These are phyloP conservation scores for Iselma pallidipennis DNA, from an alignment of 2,888 invertebrate genomes.

Conservation along the genomic window DNA sequence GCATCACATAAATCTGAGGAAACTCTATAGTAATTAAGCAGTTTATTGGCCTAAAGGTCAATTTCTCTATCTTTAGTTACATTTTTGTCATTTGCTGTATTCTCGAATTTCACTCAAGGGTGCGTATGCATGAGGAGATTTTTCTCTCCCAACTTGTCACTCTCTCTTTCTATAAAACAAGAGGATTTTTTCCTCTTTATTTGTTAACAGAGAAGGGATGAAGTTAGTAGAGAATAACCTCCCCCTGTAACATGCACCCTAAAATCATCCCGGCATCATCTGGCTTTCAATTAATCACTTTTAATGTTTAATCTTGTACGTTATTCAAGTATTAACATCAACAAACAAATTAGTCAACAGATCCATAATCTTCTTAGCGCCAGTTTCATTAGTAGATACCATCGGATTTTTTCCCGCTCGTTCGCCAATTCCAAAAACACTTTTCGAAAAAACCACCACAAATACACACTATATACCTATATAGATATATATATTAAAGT, in stretches of 20 bases:
- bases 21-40: background rate
- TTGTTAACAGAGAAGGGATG: too few species aligned
- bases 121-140: too few species aligned
- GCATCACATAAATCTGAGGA: background rate
- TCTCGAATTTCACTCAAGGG: too few species aligned
- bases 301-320: constrained; percentile 10
- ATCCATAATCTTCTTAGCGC: constrained; percentile 16
- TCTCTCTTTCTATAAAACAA: too few species aligned
- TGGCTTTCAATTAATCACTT: constrained; percentile 9
- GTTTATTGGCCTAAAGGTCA: too few species aligned
- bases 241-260: too few species aligned
- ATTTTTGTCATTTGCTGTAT: too few species aligned
- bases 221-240: too few species aligned
- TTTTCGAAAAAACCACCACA: background rate
- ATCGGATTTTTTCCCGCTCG: background rate
- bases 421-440: background rate
- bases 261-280: too few species aligned
- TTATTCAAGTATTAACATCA: constrained; percentile 12
- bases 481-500: background rate
- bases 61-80: too few species aligned
- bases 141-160: too few species aligned
- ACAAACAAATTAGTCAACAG: constrained; percentile 15
- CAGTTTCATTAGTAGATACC: constrained; percentile 15
- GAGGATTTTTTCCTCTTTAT: too few species aligned
- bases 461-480: background rate